Base-by-base conservation (phyloP, 2,113 vertebrate species). In the Peromyscus polionotus region DNA sequence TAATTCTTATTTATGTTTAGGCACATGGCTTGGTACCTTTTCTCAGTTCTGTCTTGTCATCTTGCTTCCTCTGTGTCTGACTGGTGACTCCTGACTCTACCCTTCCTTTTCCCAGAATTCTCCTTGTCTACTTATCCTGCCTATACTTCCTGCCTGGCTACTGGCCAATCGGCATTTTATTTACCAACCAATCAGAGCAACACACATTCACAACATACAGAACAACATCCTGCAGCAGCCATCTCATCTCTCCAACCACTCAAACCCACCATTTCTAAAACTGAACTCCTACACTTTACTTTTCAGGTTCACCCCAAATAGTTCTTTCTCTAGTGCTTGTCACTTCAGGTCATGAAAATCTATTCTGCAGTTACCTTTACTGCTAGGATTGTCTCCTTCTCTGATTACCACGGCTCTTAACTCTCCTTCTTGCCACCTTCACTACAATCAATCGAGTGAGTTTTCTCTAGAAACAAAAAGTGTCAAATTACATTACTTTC, bases 401-500 rank as follows among this genome's bases (percentile, higher is more conserved):
- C 33, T 65, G 28, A 12, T 79, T 45, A 24, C 1, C 45, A 4
- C 63, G 63, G 16, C 26, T 84, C 5, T 26, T 12, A 36, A 51
- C n/a, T 72, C 20, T 7, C n/a, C 36, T 20, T 22, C 10, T 75
- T 48, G 10, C 70, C 84, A 63, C 33, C 11, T 20, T 6, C 16
- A 9, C 8, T 42, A 5, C 51, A 17, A 6, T 17, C 26, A 77
- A 31, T 67, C 7, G 13, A 68, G 54, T 45, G 51, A 61, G 76
- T 90, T 59, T 72, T 20, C 65, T 90, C 51, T 85, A 95, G 91
- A 67, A 48, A 33, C 20, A 76, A 59, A 61, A 39, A 57, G 33
- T 54, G n/a, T 81, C n/a, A 83, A 73, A 54, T 68, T 17, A 54
- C 26, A 33, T 72, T 39, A 59, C 17, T 57, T 77, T 13, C 57